These are phyloP conservation scores for Emydocephalus ijimae DNA, from an alignment of 2,113 vertebrate genomes.

Conservation along the genomic window DNA sequence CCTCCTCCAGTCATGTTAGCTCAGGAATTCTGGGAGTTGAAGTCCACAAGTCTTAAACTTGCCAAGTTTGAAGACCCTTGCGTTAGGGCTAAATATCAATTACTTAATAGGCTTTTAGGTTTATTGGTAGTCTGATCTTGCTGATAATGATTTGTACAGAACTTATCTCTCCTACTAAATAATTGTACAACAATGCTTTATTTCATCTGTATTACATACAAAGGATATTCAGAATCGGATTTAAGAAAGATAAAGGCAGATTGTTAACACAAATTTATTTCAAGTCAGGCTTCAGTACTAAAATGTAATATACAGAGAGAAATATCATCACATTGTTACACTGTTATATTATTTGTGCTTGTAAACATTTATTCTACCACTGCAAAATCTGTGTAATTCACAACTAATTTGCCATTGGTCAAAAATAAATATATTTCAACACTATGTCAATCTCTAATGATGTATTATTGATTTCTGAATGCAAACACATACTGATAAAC, in stretches of 20 bases:
- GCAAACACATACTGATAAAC: not conserved
- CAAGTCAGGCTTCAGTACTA: conserved; percentile 59
- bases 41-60: too few species aligned
- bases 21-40: too few species aligned
- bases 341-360: conserved; percentile 70
- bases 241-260: conserved; percentile 22
- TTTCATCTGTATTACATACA: not conserved
- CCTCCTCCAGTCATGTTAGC: too few species aligned
- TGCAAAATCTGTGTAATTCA: conserved; percentile 54
- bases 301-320: conserved; percentile 60
- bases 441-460: conserved; percentile 43
- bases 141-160: not conserved
- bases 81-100: not conserved
- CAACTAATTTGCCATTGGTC: conserved; percentile 50
- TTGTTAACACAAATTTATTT: conserved; percentile 71
- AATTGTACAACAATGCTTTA: not conserved
- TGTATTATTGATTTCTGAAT: conserved; percentile 34
- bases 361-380: conserved; percentile 69
- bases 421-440: conserved; percentile 65
- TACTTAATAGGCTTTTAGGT: not conserved
- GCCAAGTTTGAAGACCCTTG: not conserved
- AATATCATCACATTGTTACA: conserved; percentile 68
- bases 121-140: too few species aligned
- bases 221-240: not conserved
- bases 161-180: not conserved